A percentile compares a stretch with the other conserved stretches of the same genome.
These are phyloP conservation scores for Pogonocichla stellata DNA, from an alignment of 2,113 vertebrate species.

Conservation along the genomic window DNA sequence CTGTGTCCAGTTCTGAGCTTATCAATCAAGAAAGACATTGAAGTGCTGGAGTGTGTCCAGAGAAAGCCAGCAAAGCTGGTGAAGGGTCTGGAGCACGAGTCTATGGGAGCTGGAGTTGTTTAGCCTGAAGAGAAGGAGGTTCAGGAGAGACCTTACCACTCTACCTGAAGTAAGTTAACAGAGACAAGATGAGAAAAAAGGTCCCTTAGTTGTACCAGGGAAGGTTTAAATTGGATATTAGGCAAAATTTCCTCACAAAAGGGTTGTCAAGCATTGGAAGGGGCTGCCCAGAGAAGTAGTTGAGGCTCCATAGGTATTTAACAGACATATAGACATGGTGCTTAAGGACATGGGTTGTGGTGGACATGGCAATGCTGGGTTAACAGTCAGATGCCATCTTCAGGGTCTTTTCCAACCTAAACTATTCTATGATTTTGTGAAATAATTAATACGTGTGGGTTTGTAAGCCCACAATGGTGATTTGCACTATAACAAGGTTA, in stretches of 20 bases:
- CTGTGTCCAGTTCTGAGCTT: neutral
- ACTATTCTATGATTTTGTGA: neutral
- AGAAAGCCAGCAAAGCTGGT: neutral
- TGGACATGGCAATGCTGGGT: neutral
- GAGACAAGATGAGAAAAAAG: neutral
- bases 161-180: neutral
- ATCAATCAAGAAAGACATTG: neutral
- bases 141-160: neutral
- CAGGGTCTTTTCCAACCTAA: neutral
- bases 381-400: neutral
- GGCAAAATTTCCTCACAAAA: neutral
- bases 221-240: neutral
- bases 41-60: neutral
- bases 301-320: neutral
- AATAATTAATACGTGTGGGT: accelerated
- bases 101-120: neutral
- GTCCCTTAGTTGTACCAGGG: neutral
- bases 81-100: neutral
- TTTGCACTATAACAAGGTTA: neutral
- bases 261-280: neutral
- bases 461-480: neutral
- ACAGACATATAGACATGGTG: neutral
- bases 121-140: neutral
- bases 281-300: neutral
- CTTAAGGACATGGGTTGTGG: neutral